Conservation (phyloP, 2,113 vertebrate genomes). For the Vulpes lagopus region DNA sequence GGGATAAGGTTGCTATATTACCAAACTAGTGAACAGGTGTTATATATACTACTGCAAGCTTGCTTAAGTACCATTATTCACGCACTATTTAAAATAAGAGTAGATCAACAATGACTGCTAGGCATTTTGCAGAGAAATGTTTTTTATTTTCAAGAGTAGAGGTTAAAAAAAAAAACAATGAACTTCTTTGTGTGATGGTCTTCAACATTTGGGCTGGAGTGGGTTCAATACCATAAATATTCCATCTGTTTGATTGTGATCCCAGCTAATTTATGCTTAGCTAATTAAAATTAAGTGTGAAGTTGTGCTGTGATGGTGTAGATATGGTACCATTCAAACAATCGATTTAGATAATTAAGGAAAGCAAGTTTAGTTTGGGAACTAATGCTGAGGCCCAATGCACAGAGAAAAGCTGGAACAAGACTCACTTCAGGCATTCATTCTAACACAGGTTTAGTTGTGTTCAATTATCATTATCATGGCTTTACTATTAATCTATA, state of each 20-base stretch:
- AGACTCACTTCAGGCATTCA: neutral
- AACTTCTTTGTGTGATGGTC: slow-evolving; percentile 31
- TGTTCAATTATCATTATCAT: neutral
- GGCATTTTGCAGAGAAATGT: neutral
- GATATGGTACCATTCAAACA: slow-evolving; percentile 60
- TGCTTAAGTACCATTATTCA: neutral
- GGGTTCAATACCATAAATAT: slow-evolving; percentile 53
- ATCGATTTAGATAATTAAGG: slow-evolving; percentile 69
- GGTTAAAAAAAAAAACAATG: neutral
- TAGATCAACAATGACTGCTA: neutral
- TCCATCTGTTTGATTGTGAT: slow-evolving; percentile 72
- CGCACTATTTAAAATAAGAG: slow-evolving; percentile 47
- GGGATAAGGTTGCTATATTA: neutral
- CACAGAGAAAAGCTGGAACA: neutral
- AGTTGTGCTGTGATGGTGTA: slow-evolving; percentile 33
- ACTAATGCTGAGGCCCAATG: neutral
- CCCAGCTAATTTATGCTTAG: slow-evolving; percentile 47
- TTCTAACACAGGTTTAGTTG: neutral
- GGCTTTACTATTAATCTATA: neutral
- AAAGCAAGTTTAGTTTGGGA: slow-evolving; percentile 65
- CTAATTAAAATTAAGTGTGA: slow-evolving; percentile 78
- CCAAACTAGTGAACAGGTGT: neutral
- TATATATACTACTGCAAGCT: neutral
- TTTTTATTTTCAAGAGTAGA: slow-evolving; percentile 6
- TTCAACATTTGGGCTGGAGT: neutral